Percentiles rank a stretch among this genome's conserved stretches.
These are phyloP conservation scores for Pelecanus crispus DNA, from an alignment of 2,113 vertebrate genomes.

Conservation along the genomic window DNA sequence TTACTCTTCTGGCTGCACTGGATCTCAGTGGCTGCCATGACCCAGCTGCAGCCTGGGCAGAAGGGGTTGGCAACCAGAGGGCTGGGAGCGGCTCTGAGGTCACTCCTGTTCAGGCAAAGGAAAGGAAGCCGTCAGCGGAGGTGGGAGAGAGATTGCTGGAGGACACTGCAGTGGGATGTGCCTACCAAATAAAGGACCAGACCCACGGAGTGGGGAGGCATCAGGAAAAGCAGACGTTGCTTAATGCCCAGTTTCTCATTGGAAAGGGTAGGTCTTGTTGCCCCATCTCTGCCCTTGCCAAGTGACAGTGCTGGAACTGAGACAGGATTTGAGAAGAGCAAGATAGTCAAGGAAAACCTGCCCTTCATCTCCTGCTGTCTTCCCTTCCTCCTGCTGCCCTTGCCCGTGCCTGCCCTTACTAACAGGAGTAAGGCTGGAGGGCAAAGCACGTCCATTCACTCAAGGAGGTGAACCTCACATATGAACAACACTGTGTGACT, in stretches of 20 bases:
- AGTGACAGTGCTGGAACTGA: not conserved
- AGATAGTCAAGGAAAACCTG: not conserved
- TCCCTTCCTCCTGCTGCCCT: not conserved
- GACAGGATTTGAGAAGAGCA: not conserved
- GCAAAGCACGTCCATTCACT: not conserved
- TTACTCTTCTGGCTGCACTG: not conserved
- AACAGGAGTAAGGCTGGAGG: not conserved
- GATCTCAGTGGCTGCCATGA: not conserved
- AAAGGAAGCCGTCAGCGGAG: not conserved
- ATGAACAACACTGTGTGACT: not conserved
- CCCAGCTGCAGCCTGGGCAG: not conserved
- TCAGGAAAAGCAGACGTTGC: not conserved
- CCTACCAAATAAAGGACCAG: not conserved
- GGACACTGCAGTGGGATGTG: not conserved
- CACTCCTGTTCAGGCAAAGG: not conserved
- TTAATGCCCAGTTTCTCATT: not conserved
- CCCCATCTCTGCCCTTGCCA: rapidly evolving
- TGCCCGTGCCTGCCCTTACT: not conserved
- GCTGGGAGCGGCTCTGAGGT: not conserved
- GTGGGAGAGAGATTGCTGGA: not conserved
- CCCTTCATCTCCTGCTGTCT: not conserved
- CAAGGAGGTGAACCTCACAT: rapidly evolving
- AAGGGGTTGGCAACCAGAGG: not conserved
- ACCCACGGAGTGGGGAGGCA: not conserved
- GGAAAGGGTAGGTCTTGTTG: not conserved